phyloP scores from a whole-genome alignment of 2,888 invertebrate species.

The Dendrolimus houi region DNA sequence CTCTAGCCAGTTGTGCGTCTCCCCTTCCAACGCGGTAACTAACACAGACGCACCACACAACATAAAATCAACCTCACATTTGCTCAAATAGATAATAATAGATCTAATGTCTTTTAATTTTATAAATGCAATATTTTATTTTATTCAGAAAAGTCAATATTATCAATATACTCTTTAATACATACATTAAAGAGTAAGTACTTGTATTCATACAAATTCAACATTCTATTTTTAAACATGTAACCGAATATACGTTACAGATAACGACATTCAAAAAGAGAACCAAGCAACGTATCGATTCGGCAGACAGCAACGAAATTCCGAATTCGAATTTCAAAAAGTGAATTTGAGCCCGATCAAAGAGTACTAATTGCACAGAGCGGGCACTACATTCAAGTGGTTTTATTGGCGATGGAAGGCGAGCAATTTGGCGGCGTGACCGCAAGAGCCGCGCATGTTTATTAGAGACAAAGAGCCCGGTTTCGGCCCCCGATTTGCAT shows the following conservation, averaged over 20 bases:
- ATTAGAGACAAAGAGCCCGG: constrained; percentile 67
- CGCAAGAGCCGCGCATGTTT: constrained; percentile 71
- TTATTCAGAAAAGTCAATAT: too few species aligned
- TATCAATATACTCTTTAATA: too few species aligned
- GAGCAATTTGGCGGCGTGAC: constrained; percentile 66
- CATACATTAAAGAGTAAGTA: too few species aligned
- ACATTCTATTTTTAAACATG: too few species aligned
- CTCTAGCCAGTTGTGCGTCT: too few species aligned
- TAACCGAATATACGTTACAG: background rate
- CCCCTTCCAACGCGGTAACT: too few species aligned
- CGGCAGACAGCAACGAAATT: constrained; percentile 1
- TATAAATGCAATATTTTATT: too few species aligned
- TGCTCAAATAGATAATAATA: too few species aligned
- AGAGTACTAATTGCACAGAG: constrained; percentile 54
- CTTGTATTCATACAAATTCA: too few species aligned
- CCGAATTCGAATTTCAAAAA: constrained; percentile 1
- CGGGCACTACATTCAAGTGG: constrained; percentile 44
- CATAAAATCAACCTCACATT: too few species aligned
- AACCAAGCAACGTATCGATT: background rate
- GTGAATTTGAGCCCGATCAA: constrained; percentile 32
- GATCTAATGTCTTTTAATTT: too few species aligned
- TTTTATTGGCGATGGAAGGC: constrained; percentile 54
- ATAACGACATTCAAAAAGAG: constrained; percentile 2
- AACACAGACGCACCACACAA: too few species aligned
- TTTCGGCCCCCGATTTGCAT: constrained; percentile 66